Base-by-base conservation (phyloP, 1,140 invertebrate genomes). In the Achroia grisella region DNA sequence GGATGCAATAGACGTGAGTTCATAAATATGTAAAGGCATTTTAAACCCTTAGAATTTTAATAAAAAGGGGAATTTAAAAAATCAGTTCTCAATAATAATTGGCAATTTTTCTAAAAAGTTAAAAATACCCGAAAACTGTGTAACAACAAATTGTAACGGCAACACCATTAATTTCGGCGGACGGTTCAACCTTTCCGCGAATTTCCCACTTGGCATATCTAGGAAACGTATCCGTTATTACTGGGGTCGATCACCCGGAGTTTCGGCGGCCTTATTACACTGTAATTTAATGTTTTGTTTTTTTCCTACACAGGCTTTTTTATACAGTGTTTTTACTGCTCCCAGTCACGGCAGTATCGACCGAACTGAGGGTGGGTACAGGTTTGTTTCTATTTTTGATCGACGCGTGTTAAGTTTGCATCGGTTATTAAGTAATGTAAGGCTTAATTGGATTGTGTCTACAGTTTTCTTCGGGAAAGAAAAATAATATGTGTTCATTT, bases 311-410 rank as follows among this genome's bases (percentile, higher is more conserved):
- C 57, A 57, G 57, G 60, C 52, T 60, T 58, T 73, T 69, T 69
- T 78, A 23, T 73, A 54, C 53, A 36, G 61, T 62, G 67, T 62
- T 72, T 59, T 82, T 83, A 83, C 67, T 62, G 67, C 66, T 34
- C 11, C 28, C 48, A 71, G 76, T 80, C 79, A 83, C 79, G 79
- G 52, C 62, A 78, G 39, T 73, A 80, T 83, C 76, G 76, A 83
- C 62, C 79, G 65, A 29, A 35, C 6, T 8, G 11, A 1, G 17
- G 17, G 17, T 2, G 17, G 2, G 17, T n/a, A n/a, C n/a, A n/a
- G 56, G 30, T 28, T 33, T 52, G 45, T 39, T 52, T 33, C 42
- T 49, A 58, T 49, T 52, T 57, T 57, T 56, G 43, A 39, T 56
- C 48, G 51, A 51, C 17, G 17, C 6, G 17, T 23, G 17, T 23